Conservation (phyloP, 2,888 invertebrate species). For the Cylloceria caligata region DNA sequence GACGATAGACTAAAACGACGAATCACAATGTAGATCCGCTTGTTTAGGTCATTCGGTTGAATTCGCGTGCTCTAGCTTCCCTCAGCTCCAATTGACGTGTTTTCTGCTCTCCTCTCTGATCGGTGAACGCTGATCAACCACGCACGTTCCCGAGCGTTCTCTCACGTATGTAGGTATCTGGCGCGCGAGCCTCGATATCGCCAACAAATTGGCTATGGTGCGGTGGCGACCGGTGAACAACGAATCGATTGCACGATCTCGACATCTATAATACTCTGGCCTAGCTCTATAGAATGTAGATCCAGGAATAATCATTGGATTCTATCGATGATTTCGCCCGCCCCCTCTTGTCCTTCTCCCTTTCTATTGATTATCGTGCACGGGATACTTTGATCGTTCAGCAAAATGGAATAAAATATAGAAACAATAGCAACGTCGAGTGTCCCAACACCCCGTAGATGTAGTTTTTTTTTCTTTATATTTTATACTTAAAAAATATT, state of each 20-base stretch:
- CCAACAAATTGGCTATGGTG: constrained; percentile 77
- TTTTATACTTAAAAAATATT: background rate
- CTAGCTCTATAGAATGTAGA: background rate
- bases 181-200: constrained; percentile 72
- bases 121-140: constrained; percentile 22
- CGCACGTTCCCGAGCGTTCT: constrained; percentile 43
- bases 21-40: background rate
- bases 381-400: constrained; percentile 23
- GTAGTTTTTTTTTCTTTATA: no score
- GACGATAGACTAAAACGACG: background rate
- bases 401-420: constrained; percentile 8
- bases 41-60: constrained; percentile 26
- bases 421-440: background rate
- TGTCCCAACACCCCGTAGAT: background rate
- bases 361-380: constrained; percentile 10
- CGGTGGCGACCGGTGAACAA: constrained; percentile 71
- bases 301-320: constrained; percentile 28
- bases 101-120: constrained; percentile 21
- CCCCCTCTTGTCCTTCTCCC: background rate
- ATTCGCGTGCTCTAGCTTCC: background rate
- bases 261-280: background rate
- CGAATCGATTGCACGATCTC: constrained; percentile 78
- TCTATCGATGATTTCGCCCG: constrained; percentile 34
- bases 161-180: constrained; percentile 53
- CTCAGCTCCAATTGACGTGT: background rate